A percentile compares a stretch with the other conserved stretches of the same genome.
These are phyloP conservation scores for Thunnus thynnus DNA, from an alignment of 2,113 vertebrate species.

Conservation along the genomic window DNA sequence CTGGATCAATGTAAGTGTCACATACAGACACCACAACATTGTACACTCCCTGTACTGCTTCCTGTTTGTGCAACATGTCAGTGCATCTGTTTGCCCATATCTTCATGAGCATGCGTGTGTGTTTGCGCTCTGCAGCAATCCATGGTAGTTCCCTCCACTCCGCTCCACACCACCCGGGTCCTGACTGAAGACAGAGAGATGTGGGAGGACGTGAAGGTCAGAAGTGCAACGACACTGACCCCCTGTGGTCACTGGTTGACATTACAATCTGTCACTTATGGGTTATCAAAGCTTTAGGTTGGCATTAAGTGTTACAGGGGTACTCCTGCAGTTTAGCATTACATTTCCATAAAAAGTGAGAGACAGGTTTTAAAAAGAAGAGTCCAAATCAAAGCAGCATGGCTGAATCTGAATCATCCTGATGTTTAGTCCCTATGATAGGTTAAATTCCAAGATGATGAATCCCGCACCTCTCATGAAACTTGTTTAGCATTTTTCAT, in stretches of 20 bases:
- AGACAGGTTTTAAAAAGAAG: no score
- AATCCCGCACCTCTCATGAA: neutral
- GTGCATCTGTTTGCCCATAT: neutral
- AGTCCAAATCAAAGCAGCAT: neutral
- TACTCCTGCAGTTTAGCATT: neutral
- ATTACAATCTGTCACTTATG: conserved; percentile 45
- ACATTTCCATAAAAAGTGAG: neutral
- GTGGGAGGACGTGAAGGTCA: conserved; percentile 99
- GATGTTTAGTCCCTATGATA: neutral
- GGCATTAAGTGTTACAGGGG: neutral
- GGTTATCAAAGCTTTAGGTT: neutral
- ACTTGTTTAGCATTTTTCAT: neutral
- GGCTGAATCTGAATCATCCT: neutral
- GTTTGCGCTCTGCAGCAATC: conserved; percentile 85
- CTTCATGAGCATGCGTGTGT: conserved; percentile 4
- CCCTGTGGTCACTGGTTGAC: conserved; percentile 47
- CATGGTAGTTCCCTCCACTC: conserved; percentile 95
- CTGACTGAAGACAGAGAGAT: conserved; percentile 95
- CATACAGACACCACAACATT: neutral
- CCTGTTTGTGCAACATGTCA: neutral
- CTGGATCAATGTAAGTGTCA: conserved; percentile 94
- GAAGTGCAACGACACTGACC: conserved; percentile 66
- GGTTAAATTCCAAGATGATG: neutral
- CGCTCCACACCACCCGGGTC: conserved; percentile 95
- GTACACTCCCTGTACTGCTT: neutral